Base-by-base conservation (phyloP, 2,113 vertebrate species). In the Ageneiosus marmoratus region DNA sequence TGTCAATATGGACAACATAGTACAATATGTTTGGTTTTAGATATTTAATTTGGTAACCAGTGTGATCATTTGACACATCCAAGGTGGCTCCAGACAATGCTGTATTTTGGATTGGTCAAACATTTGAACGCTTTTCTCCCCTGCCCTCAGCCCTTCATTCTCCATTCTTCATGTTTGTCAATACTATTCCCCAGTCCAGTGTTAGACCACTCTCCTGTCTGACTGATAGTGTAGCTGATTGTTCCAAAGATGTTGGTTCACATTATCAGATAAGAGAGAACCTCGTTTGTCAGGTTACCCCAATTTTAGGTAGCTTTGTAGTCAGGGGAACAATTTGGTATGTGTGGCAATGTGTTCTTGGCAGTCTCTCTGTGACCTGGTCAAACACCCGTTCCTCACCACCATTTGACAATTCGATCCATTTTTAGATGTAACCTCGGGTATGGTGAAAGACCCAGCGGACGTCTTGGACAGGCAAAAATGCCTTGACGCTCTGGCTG, bases 401-500 rank as follows among this genome's bases (percentile, higher is more conserved):
- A 95, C 94, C 96, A 87, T 97, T 98, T 99, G 97, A 98, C 96
- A 97, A 97, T 99, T 98, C 95, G 97, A 98, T 99, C 96, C 97
- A 97, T 99, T 99, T 95, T 98, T 99, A 99, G 98, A 99, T 99
- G 96, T 99, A 98, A 98, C 98, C 95, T 97, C 96, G 96, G 97
- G 96, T 97, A 95, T 97, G 97, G 97, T 97, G 98, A 98, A 98
- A 98, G 98, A 99, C 95, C 98, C 98, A 97, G 96, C 95, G 97
- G 98, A 99, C 96, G 96, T 98, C 98, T 98, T 99, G 98, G 98
- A 99, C 97, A 99, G 98, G 97, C 98, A 97, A 98, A 99, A 98
- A 97, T 99, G 98, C 97, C 98, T 99, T 97, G 98, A 98, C 96
- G 98, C 98, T 98, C 97, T 99, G 97, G 97, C 98, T 97, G 98